These are phyloP conservation scores for Camponotus pennsylvanicus DNA, from an alignment of 1,140 invertebrate genomes.

Conservation along the genomic window DNA sequence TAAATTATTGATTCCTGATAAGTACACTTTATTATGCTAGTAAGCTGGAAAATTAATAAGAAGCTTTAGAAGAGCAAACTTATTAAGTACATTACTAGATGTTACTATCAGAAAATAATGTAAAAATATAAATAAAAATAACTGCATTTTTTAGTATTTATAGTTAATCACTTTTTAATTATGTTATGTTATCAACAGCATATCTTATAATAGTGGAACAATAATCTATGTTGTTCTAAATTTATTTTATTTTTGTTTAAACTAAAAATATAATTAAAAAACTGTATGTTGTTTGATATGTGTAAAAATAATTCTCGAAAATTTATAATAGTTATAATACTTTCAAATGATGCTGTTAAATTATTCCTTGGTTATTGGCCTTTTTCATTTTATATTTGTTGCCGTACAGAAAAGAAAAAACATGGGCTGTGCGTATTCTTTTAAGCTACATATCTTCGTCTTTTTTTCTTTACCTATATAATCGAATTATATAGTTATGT, in stretches of 20 bases:
- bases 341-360: constrained; percentile 2
- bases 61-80: not conserved
- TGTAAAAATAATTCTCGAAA: constrained; percentile 1
- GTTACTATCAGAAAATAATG: constrained; percentile 2
- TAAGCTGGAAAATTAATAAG: not conserved
- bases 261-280: not conserved
- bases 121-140: not conserved
- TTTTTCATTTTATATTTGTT: constrained; percentile 27
- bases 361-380: not conserved
- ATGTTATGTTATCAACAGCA: not conserved
- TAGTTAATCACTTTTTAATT: not conserved
- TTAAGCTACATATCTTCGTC: not conserved
- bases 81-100: not conserved
- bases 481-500: constrained; percentile 24
- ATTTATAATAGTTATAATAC: not conserved
- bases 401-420: constrained; percentile 37
- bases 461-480: not conserved
- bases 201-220: not conserved
- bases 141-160: not conserved
- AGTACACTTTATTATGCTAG: not conserved
- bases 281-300: not conserved
- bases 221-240: not conserved
- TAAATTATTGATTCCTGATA: not conserved
- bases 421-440: constrained; percentile 37
- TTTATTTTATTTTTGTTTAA: not conserved